phyloP scores from a whole-genome alignment of 2,888 invertebrate genomes.

The Girardia tigrina region DNA sequence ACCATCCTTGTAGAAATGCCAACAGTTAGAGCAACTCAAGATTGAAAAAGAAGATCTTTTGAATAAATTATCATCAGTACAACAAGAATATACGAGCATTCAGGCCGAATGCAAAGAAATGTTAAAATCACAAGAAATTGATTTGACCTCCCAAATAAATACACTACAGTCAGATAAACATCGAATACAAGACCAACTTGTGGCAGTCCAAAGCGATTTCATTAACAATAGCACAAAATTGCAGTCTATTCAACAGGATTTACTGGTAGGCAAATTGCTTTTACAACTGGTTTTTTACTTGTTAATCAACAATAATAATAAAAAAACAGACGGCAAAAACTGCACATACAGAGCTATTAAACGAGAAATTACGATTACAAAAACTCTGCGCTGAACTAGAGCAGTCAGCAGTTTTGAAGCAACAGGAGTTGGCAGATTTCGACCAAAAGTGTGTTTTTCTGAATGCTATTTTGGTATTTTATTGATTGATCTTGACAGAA shows the following conservation, averaged over 20 bases:
- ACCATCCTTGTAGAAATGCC: background rate
- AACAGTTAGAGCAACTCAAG: background rate
- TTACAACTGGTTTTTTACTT: too few species aligned
- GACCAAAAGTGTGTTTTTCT: background rate
- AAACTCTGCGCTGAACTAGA: background rate
- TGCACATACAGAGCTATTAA: background rate
- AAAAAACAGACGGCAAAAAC: background rate
- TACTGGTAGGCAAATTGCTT: background rate
- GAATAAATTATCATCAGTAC: background rate
- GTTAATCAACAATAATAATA: too few species aligned
- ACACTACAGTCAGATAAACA: background rate
- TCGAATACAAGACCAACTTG: background rate
- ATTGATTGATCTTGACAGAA: background rate
- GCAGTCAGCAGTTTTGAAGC: background rate
- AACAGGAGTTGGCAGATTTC: slow-evolving; percentile 4
- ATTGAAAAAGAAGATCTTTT: background rate
- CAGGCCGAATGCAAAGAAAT: background rate
- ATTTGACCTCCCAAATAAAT: background rate
- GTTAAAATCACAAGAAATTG: background rate
- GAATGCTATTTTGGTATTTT: background rate
- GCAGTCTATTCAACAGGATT: background rate
- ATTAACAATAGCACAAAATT: background rate
- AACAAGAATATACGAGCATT: background rate
- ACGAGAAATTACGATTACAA: slow-evolving; percentile 5
- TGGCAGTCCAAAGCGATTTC: background rate